Evolutionary conservation across 2,113 vertebrate species (phyloP), one percentile per base, ranked within the genome.

Genomic region (Dicerorhinus sumatrensis): DNA sequence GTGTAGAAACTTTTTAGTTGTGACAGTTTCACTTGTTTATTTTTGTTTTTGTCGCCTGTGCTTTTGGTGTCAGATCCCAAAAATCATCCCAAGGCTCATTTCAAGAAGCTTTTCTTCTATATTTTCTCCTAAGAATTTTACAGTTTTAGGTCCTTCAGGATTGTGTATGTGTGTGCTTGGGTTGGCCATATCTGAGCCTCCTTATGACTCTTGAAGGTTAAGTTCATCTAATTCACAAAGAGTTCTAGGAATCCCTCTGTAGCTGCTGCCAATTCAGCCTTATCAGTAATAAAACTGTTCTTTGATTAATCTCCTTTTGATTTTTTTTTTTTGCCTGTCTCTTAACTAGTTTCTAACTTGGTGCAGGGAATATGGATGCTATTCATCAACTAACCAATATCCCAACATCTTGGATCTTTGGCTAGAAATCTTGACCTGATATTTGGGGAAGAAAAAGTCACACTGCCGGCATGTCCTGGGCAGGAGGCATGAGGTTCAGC

Each of bases 291-390:
- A 86, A 92, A 77, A 85, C 4, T 39, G 2, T 36, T 60, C 2
- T 92, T 88, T 23, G 21, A 73, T 93, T 90, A 70, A 91, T 91
- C 8, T 76, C 13, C n/a, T 56, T 92, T 89, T 79, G 3, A 27
- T 18, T 80, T 91, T 65, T 80, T 42, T 72, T 62, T 86, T 51
- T 27, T 9, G 60, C 13, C 18, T 89, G 1, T 60, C 17, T 82
- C 18, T 65, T 60, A 83, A 84, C 39, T 91, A 93, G 29, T 80
- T 94, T 95, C 33, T 97, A 67, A 93, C 17, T 93, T 94, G 20
- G 3, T 84, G 2, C 12, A 87, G 23, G 1, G 9, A 67, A 73
- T 63, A 90, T 3, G 42, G 11, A 29, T 89, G 51, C 31, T 95
- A n/a, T 81, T 91, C 36, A 93, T 39, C 18, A 36, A 25, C 69